Percentiles rank a stretch among this genome's conserved stretches.
Conservation (phyloP, 2,888 invertebrate genomes). For the Megamerina dolium region DNA sequence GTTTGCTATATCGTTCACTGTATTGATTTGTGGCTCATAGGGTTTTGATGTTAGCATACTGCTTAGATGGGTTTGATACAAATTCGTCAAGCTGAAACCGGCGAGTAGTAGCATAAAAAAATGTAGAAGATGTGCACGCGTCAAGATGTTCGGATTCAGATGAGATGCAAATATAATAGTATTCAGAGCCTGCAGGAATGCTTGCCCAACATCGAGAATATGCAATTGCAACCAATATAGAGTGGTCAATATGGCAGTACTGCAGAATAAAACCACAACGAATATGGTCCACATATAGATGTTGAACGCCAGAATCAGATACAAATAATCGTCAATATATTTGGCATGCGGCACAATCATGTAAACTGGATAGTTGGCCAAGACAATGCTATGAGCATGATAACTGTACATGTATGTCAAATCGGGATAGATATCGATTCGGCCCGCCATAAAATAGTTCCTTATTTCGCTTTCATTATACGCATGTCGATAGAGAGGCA, state of each 20-base stretch:
- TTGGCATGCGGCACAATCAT: conserved; percentile 25
- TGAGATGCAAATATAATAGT: conserved; percentile 16
- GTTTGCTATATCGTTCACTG: conserved; percentile 25
- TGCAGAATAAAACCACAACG: neutral
- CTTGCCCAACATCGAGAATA: neutral
- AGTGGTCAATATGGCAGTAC: neutral
- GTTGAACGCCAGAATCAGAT: conserved; percentile 22
- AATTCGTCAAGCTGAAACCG: conserved; percentile 27
- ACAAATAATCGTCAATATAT: conserved; percentile 21
- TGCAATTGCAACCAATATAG: neutral
- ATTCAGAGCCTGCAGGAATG: conserved; percentile 11
- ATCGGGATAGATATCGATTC: conserved; percentile 26
- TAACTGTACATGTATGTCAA: conserved; percentile 20
- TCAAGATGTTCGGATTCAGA: conserved; percentile 5
- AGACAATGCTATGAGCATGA: conserved; percentile 22
- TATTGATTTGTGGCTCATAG: conserved; percentile 25
- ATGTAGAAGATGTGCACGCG: conserved; percentile 18
- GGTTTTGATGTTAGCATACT: conserved; percentile 28
- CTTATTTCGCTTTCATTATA: no score
- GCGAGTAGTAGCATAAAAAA: conserved; percentile 19
- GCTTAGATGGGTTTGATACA: conserved; percentile 27
- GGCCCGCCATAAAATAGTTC: no score
- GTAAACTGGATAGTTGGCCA: conserved; percentile 22
- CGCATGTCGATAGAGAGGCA: no score
- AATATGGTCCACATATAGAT: conserved; percentile 18